Percentiles rank a stretch among this genome's conserved stretches.
Evolutionary conservation across 37 sponge, comb jelly and placozoan species (phyloP).

Genomic region (Spongia lamella): DNA sequence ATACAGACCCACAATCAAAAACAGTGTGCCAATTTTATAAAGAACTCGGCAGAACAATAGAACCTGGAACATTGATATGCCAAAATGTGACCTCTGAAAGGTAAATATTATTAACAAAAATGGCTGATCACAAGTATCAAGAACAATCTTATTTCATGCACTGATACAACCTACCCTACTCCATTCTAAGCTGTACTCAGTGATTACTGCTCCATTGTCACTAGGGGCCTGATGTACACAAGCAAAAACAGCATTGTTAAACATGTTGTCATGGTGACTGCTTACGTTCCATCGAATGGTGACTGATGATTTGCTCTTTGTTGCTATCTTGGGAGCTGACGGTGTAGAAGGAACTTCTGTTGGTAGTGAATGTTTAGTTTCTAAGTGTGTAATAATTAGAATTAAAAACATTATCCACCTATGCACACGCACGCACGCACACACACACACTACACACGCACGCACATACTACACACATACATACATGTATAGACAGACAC

Average conservation of each 20-base stretch:
- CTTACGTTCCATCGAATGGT: constrained; percentile 57
- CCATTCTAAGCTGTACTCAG: constrained; percentile 65
- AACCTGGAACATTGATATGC: not conserved
- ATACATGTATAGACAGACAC: not conserved
- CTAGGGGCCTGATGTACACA: constrained; percentile 22
- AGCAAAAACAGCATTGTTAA: not conserved
- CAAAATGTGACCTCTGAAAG: not conserved
- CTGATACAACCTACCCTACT: constrained; percentile 36
- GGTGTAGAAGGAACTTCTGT: constrained; percentile 21
- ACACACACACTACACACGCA: constrained; percentile 8
- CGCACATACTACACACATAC: constrained; percentile 14
- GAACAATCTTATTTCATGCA: no score
- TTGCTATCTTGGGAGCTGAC: constrained; percentile 9
- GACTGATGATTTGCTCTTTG: constrained; percentile 46
- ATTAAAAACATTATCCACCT: not conserved
- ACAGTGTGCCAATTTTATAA: not conserved
- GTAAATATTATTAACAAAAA: no score
- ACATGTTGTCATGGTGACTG: not conserved
- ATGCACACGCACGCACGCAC: constrained; percentile 15
- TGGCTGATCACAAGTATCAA: no score
- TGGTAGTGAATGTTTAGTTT: constrained; percentile 3
- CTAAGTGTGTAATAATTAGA: not conserved
- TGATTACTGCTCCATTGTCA: constrained; percentile 67
- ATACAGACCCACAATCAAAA: not conserved
- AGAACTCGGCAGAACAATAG: no score